Conservation (phyloP, 2,113 vertebrate species). For the Macquaria ambigua region DNA sequence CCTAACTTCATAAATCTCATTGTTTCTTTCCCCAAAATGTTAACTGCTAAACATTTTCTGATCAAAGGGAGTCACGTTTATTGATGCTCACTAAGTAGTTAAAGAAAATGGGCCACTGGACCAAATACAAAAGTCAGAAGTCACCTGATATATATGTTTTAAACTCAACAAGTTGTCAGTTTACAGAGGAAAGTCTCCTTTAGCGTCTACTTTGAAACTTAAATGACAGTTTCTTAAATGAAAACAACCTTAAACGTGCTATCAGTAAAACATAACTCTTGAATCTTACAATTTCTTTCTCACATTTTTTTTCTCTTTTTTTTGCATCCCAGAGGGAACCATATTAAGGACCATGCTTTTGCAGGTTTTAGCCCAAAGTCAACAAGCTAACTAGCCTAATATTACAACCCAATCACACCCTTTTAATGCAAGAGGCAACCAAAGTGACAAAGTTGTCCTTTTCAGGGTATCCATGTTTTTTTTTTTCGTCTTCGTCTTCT, state of each 20-base stretch:
- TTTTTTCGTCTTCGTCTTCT: neutral
- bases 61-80: neutral
- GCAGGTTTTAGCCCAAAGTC: neutral
- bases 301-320: too few species aligned
- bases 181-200: neutral
- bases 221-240: neutral
- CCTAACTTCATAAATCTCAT: conserved; percentile 19
- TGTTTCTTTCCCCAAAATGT: neutral
- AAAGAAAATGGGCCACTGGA: neutral
- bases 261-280: neutral
- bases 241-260: neutral
- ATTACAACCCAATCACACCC: neutral
- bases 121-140: neutral
- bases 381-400: neutral
- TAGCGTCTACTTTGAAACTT: neutral
- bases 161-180: neutral
- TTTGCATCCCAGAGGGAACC: neutral
- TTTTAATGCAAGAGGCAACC: neutral
- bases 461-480: neutral
- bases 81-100: neutral
- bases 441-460: neutral
- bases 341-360: neutral
- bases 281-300: neutral
- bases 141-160: neutral
- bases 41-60: neutral